Evolutionary conservation across 2,797 vertebrate genomes (phyloP), one percentile per base, ranked within the genome.

Genomic region (Otus scops): DNA sequence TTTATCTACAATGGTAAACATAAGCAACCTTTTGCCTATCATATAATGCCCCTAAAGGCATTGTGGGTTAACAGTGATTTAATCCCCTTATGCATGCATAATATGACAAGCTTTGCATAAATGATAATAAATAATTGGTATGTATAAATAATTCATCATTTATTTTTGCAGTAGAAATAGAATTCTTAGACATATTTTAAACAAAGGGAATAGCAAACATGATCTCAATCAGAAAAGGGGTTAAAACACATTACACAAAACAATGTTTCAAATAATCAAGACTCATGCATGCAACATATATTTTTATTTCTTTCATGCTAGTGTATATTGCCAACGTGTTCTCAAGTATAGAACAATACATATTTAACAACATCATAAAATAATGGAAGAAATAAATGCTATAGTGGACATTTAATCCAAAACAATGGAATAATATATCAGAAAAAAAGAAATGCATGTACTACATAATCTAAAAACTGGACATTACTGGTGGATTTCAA

Each of bases 51-150:
- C 98, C 98, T 98, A 97, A 98, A 98, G 99, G 98, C 98, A 98
- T 98, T 98, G 98, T 88, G 98, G 99, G 99, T 99, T 99, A 99
- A 99, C 98, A 98, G 98, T 98, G 98, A 98, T 97, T 98, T 99
- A 99, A 99, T 99, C 99, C 98, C 98, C 98, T 99, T 99, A 99
- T 99, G 99, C 99, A 99, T 99, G 99, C 99, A 99, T 99, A 98
- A 99, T 99, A 98, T 98, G 98, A 99, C 98, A 99, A 98, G 98
- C 98, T 99, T 99, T 99, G 99, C 99, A 99, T 99, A 99, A 99
- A 99, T 99, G 98, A 99, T 99, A 99, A 99, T 99, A 99, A 99
- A 99, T 99, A 99, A 99, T 99, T 99, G 99, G 99, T 98, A 98
- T 97, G 96, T 98, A 99, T 99, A 99, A 99, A 99, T 99, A 99